These are phyloP conservation scores for Lasaia peninsularis DNA, from an alignment of 1,140 invertebrate genomes.

Conservation along the genomic window DNA sequence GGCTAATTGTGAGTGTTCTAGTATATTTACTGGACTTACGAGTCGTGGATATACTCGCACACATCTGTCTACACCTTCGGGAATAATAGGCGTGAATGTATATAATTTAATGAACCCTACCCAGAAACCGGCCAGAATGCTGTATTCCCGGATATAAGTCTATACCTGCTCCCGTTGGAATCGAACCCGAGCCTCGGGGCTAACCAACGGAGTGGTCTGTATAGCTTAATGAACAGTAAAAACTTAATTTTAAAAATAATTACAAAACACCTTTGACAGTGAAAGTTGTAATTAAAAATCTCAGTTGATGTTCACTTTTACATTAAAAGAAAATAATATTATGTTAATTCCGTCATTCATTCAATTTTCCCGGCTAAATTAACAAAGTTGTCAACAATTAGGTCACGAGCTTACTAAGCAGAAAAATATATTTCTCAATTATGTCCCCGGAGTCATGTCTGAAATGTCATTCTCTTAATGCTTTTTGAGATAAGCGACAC, in stretches of 20 bases:
- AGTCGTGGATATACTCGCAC: too few relatives aligned
- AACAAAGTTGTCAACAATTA: slow-evolving; percentile 9
- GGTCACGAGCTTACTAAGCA: slow-evolving; percentile 10
- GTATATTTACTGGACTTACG: too few relatives aligned
- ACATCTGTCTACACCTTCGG: too few relatives aligned
- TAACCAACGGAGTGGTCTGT: too few relatives aligned
- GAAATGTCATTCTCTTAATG: slow-evolving; percentile 4
- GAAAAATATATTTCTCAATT: slow-evolving; percentile 11
- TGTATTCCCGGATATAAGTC: too few relatives aligned
- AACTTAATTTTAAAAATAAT: not conserved
- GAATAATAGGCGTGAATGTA: too few relatives aligned
- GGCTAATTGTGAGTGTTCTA: too few relatives aligned
- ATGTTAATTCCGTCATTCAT: not conserved
- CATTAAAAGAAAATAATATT: not conserved
- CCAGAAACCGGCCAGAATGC: too few relatives aligned
- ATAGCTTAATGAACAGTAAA: too few relatives aligned
- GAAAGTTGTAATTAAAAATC: not conserved
- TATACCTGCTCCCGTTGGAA: too few relatives aligned
- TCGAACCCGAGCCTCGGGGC: too few relatives aligned
- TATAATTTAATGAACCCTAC: too few relatives aligned
- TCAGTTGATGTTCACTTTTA: not conserved
- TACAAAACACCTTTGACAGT: not conserved
- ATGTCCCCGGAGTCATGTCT: not conserved
- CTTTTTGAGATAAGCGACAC: not conserved
- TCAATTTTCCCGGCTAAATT: not conserved